A percentile compares a stretch with the other conserved stretches of the same genome.
These are phyloP conservation scores for Ricordea florida DNA, from an alignment of 92 coral and sea anemone genomes.

Conservation along the genomic window DNA sequence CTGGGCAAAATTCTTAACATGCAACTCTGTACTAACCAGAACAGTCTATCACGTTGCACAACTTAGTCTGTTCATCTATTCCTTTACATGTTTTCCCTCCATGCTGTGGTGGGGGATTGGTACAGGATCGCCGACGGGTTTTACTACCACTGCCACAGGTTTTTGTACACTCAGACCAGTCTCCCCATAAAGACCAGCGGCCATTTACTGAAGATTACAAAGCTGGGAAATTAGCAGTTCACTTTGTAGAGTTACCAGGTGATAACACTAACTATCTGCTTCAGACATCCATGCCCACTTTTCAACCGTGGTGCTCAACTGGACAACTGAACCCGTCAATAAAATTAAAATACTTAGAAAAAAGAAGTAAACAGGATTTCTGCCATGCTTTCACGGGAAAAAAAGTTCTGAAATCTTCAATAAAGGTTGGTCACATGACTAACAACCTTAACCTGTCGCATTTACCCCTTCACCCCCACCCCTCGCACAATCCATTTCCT, in stretches of 20 bases:
- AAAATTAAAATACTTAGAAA: too few relatives aligned
- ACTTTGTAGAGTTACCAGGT: background rate
- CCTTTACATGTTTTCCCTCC: slow-evolving; percentile 11
- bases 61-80: background rate
- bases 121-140: slow-evolving; percentile 20
- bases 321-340: too few relatives aligned
- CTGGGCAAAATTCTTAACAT: background rate
- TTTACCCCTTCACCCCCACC: too few relatives aligned
- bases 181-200: background rate
- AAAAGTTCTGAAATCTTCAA: too few relatives aligned
- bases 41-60: background rate
- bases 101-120: slow-evolving; percentile 18
- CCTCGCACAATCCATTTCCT: too few relatives aligned
- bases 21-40: background rate
- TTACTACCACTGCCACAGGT: slow-evolving; percentile 30
- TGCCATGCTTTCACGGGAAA: too few relatives aligned
- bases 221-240: background rate
- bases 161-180: background rate
- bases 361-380: too few relatives aligned
- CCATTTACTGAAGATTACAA: background rate
- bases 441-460: too few relatives aligned
- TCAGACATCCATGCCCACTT: slow-evolving; percentile 10
- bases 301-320: background rate
- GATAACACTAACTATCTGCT: background rate
- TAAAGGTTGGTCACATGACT: too few relatives aligned